Conservation (phyloP, 2,797 vertebrate genomes). For the Tiaroga cobitis region DNA sequence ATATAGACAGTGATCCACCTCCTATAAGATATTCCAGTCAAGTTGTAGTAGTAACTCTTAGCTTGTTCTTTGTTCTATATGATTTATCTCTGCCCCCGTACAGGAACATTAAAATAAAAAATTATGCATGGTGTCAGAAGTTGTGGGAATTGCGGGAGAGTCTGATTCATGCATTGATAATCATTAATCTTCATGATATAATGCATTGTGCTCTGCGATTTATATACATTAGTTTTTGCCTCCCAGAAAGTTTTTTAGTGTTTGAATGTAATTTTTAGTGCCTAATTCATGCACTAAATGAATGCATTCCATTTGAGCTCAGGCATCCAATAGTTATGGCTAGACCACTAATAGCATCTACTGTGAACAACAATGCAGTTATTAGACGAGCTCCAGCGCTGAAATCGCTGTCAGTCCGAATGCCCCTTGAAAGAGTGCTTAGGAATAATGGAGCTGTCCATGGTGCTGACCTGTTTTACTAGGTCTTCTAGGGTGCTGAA, state of each 20-base stretch:
- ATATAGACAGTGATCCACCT: background rate
- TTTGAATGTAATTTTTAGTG: background rate
- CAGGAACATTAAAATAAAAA: constrained; percentile 8
- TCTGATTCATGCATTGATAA: constrained; percentile 1
- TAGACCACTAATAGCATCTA: constrained; percentile 1
- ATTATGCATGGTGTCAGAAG: constrained; percentile 11
- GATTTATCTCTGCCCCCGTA: constrained; percentile 1
- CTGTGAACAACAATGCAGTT: background rate
- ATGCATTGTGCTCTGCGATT: background rate
- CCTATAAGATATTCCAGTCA: background rate
- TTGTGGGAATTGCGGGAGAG: background rate
- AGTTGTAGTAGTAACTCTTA: background rate
- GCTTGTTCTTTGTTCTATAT: background rate
- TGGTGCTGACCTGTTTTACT: constrained; percentile 38
- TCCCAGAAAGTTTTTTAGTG: background rate
- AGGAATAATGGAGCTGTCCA: constrained; percentile 22
- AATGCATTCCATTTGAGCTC: background rate
- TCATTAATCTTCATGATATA: background rate
- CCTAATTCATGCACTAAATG: background rate
- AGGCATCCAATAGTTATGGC: background rate
- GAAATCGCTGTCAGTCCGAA: background rate
- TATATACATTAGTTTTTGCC: background rate
- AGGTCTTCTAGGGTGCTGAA: constrained; percentile 19
- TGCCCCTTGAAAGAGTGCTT: background rate
- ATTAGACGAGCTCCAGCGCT: background rate